Percentiles rank a stretch among this genome's conserved stretches.
These are phyloP conservation scores for Zaprionus tsacasi DNA, from an alignment of 1,140 invertebrate genomes.

Conservation along the genomic window DNA sequence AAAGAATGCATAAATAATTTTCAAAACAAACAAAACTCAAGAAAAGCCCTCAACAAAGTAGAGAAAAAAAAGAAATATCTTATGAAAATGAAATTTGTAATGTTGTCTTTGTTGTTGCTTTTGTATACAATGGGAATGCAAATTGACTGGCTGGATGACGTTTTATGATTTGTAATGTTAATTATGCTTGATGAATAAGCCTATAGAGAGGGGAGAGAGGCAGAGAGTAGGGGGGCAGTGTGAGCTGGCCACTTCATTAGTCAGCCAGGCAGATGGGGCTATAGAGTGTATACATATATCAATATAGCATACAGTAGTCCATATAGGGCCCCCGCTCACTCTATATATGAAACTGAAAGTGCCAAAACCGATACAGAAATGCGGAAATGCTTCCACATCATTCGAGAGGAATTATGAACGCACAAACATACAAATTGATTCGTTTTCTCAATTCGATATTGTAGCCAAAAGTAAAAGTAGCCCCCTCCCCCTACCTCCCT, in stretches of 20 bases:
- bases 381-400: slow-evolving; percentile 58
- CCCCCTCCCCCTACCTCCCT: slow-evolving; percentile 5
- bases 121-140: slow-evolving; percentile 64
- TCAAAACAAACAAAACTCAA: slow-evolving; percentile 50
- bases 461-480: slow-evolving; percentile 68
- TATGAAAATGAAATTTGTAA: slow-evolving; percentile 25
- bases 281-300: slow-evolving; percentile 50
- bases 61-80: slow-evolving; percentile 33
- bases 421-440: slow-evolving; percentile 66
- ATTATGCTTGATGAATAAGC: slow-evolving; percentile 65
- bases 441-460: slow-evolving; percentile 48
- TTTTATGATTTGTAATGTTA: slow-evolving; percentile 81
- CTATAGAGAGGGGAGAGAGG: neutral
- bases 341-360: slow-evolving; percentile 63
- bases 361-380: slow-evolving; percentile 58
- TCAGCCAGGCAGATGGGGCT: slow-evolving; percentile 58
- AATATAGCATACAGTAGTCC: slow-evolving; percentile 5
- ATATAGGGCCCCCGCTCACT: neutral
- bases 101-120: slow-evolving; percentile 19
- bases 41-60: slow-evolving; percentile 16
- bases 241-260: slow-evolving; percentile 53
- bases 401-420: slow-evolving; percentile 59
- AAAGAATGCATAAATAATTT: slow-evolving; percentile 72
- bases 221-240: neutral
- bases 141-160: slow-evolving; percentile 54